Evolutionary conservation across 92 coral and sea anemone species (phyloP), one percentile per base, ranked within the genome.

Genomic region (Desmophyllum pertusum): DNA sequence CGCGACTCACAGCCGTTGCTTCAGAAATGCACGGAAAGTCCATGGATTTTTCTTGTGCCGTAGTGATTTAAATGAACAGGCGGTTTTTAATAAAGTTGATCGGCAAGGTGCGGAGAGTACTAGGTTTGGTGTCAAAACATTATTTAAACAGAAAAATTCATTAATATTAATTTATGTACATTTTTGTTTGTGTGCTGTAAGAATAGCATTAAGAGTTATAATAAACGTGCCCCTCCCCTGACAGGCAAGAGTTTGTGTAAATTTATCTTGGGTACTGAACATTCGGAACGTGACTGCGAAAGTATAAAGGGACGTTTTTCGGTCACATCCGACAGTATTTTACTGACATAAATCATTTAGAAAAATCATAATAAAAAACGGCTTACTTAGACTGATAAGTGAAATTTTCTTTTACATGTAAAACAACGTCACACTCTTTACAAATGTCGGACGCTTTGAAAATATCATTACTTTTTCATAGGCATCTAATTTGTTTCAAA

Each of bases 21-120:
- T 79, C 67, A 4, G 14, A 19, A 31, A 35, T 18, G 10, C 25
- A 36, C 66, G 57, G 17, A 76, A n/a, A n/a, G n/a, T n/a, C n/a
- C n/a, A n/a, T n/a, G n/a, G n/a, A 48, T 79, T 66, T 66, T 79
- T 45, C 45, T 21, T 15, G 37, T 6, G 62, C 31, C 13, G 67
- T 80, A 80, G 66, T 80, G 21, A 67, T 66, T 80, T 33, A 67
- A 66, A 66, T 68, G 17, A 80, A 50, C 23, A 23, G 45, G 6
- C 29, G 61, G 63, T 21, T 79, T 45, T 50, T 41, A 79, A 31
- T 66, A 38, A n/a, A n/a, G n/a, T n/a, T n/a, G n/a, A 42, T 59
- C 51, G 35, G 31, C 19, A 33, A 31, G 40, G 14, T 41, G 59
- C 18, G 57, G 42, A 43, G 4, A 77, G 65, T 38, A 70, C 7